These are phyloP conservation scores for Dicerorhinus sumatrensis DNA, from an alignment of 2,113 vertebrate genomes.

Conservation along the genomic window DNA sequence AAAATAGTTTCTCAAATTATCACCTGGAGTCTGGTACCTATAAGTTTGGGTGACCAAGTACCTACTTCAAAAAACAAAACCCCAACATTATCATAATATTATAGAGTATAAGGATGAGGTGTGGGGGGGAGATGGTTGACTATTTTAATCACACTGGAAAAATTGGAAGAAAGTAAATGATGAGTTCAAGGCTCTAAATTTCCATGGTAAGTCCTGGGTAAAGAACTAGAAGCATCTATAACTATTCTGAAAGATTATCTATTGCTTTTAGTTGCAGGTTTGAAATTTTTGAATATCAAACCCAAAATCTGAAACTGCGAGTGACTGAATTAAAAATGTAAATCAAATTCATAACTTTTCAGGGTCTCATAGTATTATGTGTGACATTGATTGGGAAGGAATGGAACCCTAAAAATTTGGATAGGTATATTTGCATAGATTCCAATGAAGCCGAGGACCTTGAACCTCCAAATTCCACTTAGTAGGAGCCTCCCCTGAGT, in stretches of 20 bases:
- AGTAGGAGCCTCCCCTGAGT: background rate
- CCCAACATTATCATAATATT: background rate
- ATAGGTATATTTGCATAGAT: background rate
- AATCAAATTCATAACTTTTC: background rate
- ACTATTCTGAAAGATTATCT: background rate
- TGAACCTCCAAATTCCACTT: background rate
- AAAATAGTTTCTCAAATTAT: background rate
- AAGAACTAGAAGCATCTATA: background rate
- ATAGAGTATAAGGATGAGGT: background rate
- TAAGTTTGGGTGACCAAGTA: background rate
- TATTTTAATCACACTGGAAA: background rate
- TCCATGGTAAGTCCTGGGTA: background rate
- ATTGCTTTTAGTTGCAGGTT: background rate
- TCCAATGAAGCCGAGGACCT: background rate
- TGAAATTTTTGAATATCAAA: slow-evolving; percentile 36
- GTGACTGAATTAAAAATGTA: background rate
- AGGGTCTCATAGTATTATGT: background rate
- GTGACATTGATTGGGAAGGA: background rate
- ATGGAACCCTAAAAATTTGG: background rate
- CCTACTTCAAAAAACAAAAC: background rate
- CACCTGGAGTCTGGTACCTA: background rate
- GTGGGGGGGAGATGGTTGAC: fast-evolving
- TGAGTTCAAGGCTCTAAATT: background rate
- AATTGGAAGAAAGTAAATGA: background rate
- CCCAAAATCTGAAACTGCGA: background rate